These are phyloP conservation scores for Apostichopus leukothele DNA, from an alignment of 53 echinoderm and acorn worm genomes.

Conservation along the genomic window DNA sequence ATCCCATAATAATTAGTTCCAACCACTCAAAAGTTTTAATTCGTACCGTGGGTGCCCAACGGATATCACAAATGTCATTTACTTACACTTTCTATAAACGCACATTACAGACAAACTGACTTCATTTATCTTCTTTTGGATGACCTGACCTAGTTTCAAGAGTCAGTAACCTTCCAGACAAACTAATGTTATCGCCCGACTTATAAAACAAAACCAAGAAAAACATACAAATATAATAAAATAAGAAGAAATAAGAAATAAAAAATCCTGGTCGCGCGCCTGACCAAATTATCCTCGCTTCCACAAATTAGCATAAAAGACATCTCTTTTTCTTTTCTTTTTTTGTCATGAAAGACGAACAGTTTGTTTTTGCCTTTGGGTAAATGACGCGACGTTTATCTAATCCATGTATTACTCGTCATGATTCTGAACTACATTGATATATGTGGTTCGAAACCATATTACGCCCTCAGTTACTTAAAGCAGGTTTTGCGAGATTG, in stretches of 20 bases:
- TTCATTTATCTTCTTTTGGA: neutral
- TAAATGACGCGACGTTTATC: neutral
- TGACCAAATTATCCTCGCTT: conserved; percentile 43
- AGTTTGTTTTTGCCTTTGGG: neutral
- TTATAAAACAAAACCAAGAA: neutral
- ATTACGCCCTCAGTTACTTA: no score
- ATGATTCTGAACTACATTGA: no score
- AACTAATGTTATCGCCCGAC: neutral
- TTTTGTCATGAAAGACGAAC: neutral
- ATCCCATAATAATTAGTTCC: no score
- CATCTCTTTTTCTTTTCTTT: neutral
- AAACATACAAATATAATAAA: no score
- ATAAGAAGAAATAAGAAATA: neutral
- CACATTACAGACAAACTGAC: no score
- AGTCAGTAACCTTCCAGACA: conserved; percentile 36
- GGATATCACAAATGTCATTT: no score
- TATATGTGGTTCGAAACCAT: no score
- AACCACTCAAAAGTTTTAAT: no score
- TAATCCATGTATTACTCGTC: no score
- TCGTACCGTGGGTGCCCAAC: no score
- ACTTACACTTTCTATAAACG: no score
- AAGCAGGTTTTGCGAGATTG: no score
- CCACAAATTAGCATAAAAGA: conserved; percentile 39
- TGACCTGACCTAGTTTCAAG: conserved; percentile 33
- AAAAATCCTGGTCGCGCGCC: neutral